phyloP scores from a whole-genome alignment of 2,888 invertebrate species.

The Dysmachus trigonus region DNA sequence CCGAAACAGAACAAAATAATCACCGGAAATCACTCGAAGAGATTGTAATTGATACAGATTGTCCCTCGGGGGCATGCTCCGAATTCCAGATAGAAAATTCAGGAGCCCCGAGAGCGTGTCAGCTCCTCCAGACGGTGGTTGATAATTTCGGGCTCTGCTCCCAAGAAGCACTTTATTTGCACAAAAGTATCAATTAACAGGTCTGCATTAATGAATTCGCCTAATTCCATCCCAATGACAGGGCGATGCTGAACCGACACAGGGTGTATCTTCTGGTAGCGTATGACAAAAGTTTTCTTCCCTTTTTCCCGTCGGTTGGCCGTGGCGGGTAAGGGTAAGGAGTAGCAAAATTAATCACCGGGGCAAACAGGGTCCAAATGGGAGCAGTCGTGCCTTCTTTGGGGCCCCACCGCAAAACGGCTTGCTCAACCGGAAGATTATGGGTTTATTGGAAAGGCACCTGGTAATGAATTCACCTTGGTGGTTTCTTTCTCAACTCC shows the following conservation, averaged over 20 bases:
- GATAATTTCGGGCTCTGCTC: not conserved
- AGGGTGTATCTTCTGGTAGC: not conserved
- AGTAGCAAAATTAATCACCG: not conserved
- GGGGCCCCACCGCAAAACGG: not conserved
- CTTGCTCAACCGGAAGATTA: not conserved
- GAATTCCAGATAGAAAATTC: not conserved
- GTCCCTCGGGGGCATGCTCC: not conserved
- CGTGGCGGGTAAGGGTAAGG: not conserved
- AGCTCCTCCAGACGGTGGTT: not conserved
- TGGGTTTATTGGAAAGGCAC: not conserved
- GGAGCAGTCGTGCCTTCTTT: not conserved
- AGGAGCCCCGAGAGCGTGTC: not conserved
- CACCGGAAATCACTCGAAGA: not conserved
- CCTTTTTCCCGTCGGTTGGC: not conserved
- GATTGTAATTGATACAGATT: not conserved
- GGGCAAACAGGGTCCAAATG: not conserved
- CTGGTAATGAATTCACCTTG: not conserved
- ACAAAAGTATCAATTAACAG: not conserved
- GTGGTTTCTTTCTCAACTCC: not conserved
- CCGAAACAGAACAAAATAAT: not conserved
- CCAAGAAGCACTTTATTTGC: not conserved
- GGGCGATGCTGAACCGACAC: not conserved
- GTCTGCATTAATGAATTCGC: not conserved
- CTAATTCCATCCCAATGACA: not conserved
- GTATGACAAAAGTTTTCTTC: not conserved